phyloP scores from a whole-genome alignment of 2,797 vertebrate species.

The Gymnopithys bicolor region DNA sequence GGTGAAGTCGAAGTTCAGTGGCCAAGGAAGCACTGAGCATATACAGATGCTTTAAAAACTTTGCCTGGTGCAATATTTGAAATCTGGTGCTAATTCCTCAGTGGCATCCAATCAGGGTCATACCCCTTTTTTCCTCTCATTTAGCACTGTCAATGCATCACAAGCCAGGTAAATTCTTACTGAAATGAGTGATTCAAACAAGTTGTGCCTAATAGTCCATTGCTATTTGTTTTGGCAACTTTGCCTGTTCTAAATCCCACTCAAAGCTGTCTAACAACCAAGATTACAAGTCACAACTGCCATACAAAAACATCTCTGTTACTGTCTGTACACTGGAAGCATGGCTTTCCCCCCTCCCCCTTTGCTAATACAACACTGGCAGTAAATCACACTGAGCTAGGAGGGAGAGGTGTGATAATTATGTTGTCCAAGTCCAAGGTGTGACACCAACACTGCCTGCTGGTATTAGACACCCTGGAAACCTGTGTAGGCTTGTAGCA shows the following conservation, averaged over 20 bases:
- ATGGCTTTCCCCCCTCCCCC: rapidly evolving
- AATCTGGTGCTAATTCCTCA: neutral
- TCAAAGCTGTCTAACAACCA: constrained; percentile 22
- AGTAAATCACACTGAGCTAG: neutral
- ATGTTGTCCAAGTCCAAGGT: neutral
- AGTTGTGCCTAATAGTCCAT: constrained; percentile 16
- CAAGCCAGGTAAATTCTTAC: neutral
- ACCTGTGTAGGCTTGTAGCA: constrained; percentile 41
- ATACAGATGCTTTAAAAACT: neutral
- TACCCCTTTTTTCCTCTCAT: neutral
- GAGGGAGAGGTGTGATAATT: constrained; percentile 29
- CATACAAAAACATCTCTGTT: constrained; percentile 16
- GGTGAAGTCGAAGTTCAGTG: neutral
- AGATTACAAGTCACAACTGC: constrained; percentile 27
- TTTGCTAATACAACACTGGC: neutral
- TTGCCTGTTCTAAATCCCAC: constrained; percentile 23
- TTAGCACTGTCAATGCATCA: neutral
- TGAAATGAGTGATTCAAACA: neutral
- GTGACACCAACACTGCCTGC: neutral
- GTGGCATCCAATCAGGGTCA: neutral
- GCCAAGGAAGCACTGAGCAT: neutral
- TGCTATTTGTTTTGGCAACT: constrained; percentile 49
- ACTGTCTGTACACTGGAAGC: neutral
- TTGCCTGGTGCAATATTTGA: neutral
- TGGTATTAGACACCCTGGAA: neutral